Base-by-base conservation (phyloP, 2,113 vertebrate species). In the Limanda limanda region DNA sequence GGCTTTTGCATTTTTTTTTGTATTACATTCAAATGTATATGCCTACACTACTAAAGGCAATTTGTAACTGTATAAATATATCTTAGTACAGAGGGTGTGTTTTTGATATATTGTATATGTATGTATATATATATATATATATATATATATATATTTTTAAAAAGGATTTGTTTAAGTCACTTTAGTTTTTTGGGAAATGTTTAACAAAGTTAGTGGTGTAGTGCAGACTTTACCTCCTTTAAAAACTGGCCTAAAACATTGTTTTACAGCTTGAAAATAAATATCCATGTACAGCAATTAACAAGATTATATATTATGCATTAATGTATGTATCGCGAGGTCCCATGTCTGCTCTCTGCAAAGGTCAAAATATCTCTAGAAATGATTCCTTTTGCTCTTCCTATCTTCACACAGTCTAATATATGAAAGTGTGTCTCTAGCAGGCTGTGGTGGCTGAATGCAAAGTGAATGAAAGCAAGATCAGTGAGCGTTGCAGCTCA, bases 401-500 rank as follows among this genome's bases (percentile, higher is more conserved):
- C 13, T 7, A 1, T 55, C 2, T 55, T 42, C 27, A 15, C 3
- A 24, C 52, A 8, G 13, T 60, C 9, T 54, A 40, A 23, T 52
- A 21, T 76, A 51, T 59, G 13, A 75, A 61, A 35, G 31, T 70
- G 48, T 71, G 45, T 71, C 15, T 74, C 37, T 31, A 47, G 17
- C 31, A 48, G 17, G 5, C 27, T 61, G 15, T 40, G 55, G 11
- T 37, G 58, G 27, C 57, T 79, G 59, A 14, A 6, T 74, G 20
- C 40, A 65, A 69, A 67, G 63, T 52, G 23, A 71, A 71, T 47
- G 21, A 20, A 56, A 51, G 59, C 45, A 60, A 71, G 68, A 80
- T 75, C 60, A 74, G 31, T 45, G 60, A 78, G 68, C 5, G 55
- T 65, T 86, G 59, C 74, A 79, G 74, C 48, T 21, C 45, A 48